phyloP scores from a whole-genome alignment of 1,140 invertebrate species.

The Saxidomus purpurata region DNA sequence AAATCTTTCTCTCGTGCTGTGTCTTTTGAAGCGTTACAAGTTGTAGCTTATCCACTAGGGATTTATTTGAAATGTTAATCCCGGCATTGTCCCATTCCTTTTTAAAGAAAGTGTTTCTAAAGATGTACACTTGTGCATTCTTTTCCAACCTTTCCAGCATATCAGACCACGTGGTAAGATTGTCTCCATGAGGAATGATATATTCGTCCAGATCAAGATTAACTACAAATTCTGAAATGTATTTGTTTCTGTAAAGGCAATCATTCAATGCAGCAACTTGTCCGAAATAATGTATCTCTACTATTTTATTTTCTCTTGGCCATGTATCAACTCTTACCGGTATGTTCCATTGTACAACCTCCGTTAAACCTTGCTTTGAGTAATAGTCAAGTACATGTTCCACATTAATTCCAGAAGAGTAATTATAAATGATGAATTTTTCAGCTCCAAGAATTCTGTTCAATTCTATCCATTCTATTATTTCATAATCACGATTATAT shows the following conservation, averaged over 20 bases:
- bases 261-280: slow-evolving; percentile 67
- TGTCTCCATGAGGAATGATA: slow-evolving; percentile 56
- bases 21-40: slow-evolving; percentile 50
- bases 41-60: neutral
- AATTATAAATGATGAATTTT: slow-evolving; percentile 97
- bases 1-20: slow-evolving; percentile 44
- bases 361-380: slow-evolving; percentile 88
- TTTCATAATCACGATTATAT: slow-evolving; percentile 92
- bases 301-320: slow-evolving; percentile 22
- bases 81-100: slow-evolving; percentile 34
- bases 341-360: slow-evolving; percentile 94
- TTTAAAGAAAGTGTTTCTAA: slow-evolving; percentile 64
- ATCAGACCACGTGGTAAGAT: neutral
- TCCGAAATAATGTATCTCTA: slow-evolving; percentile 63
- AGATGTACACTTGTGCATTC: neutral
- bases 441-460: slow-evolving; percentile 94
- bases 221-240: slow-evolving; percentile 47
- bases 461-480: slow-evolving; percentile 97
- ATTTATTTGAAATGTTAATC: neutral
- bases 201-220: slow-evolving; percentile 68
- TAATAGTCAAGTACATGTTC: slow-evolving; percentile 91
- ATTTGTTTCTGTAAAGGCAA: slow-evolving; percentile 61
- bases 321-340: slow-evolving; percentile 89
- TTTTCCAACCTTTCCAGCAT: neutral
- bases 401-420: slow-evolving; percentile 93